Base-by-base conservation (phyloP, 2,797 vertebrate species). In the Chaunax sp. region DNA sequence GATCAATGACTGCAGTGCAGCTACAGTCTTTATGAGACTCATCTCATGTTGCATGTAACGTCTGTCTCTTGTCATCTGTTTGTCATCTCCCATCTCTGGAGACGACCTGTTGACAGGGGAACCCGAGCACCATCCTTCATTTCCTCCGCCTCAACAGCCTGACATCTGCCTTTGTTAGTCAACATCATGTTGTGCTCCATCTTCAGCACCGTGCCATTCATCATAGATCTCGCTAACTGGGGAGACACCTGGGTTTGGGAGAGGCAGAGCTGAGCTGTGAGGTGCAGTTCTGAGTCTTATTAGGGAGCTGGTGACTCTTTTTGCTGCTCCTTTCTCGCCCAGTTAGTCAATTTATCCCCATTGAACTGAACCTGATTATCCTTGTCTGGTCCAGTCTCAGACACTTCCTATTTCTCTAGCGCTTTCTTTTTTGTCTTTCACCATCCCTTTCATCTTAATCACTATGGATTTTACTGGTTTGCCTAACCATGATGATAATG, bases 101-200 rank as follows among this genome's bases (percentile, higher is more conserved):
- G 65, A 80, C 74, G 45, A 84, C 83, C 84, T 84, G 85, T 88
- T 86, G 83, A 80, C 79, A 82, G 64, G 78, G 80, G 82, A 75
- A 78, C 84, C 81, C 16, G 64, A 74, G 80, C 69, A 46, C 81
- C 87, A 89, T 91, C 87, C 78, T 81, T 91, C 89, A 89, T 80
- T 90, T 86, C 84, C 78, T 82, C 69, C 60, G 38, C 76, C 82
- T 84, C 82, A 85, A 78, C 64, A 58, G 84, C 81, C 67, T 49
- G 78, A 82, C 89, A 91, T 92, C 89, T 90, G 90, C 89, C 90
- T 90, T 82, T 89, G 87, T 89, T 89, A 90, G 80, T 87, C 88
- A 86, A 80, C 87, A 84, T 83, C 87, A 85, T 40, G 71, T 72
- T 64, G 81, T 68, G 76, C 80, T 84, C 80, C 87, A 82, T 81